phyloP scores from a whole-genome alignment of 2,113 vertebrate species.

The Urocynchramus pylzowi region DNA sequence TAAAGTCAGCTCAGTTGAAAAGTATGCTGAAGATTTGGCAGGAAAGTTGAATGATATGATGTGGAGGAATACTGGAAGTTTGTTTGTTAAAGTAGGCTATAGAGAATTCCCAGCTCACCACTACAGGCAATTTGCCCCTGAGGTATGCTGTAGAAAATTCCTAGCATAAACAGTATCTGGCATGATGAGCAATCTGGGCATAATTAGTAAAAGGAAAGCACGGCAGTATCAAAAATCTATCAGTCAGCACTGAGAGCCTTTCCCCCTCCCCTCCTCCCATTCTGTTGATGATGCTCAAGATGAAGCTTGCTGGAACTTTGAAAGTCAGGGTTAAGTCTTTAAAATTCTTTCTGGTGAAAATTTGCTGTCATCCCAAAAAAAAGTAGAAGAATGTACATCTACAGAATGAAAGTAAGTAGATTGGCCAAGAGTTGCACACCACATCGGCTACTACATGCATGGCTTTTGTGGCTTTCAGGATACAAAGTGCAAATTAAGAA shows the following conservation, averaged over 20 bases:
- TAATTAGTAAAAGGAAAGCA: conserved; percentile 52
- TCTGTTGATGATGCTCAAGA: background rate
- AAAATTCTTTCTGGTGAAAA: background rate
- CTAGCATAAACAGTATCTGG: conserved; percentile 48
- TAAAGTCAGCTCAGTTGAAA: background rate
- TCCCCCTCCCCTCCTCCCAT: background rate
- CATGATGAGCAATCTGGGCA: conserved; percentile 60
- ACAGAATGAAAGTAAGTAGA: background rate
- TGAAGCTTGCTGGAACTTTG: background rate
- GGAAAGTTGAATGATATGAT: background rate
- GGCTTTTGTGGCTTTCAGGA: background rate
- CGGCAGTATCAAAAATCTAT: conserved; percentile 47
- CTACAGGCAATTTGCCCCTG: conserved; percentile 50
- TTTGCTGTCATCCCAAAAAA: background rate
- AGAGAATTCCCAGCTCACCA: conserved; percentile 44
- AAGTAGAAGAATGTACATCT: background rate
- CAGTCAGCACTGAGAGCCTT: conserved; percentile 16
- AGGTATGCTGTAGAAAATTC: conserved; percentile 61
- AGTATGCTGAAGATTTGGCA: background rate
- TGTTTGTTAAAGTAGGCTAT: conserved; percentile 32
- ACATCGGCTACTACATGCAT: background rate
- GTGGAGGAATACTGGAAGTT: conserved; percentile 26
- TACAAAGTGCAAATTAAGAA: background rate
- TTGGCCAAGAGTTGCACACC: background rate
- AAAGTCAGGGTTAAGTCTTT: background rate